Percentiles rank a stretch among this genome's conserved stretches.
These are phyloP conservation scores for Pterostichus madidus DNA, from an alignment of 2,888 invertebrate genomes.

Conservation along the genomic window DNA sequence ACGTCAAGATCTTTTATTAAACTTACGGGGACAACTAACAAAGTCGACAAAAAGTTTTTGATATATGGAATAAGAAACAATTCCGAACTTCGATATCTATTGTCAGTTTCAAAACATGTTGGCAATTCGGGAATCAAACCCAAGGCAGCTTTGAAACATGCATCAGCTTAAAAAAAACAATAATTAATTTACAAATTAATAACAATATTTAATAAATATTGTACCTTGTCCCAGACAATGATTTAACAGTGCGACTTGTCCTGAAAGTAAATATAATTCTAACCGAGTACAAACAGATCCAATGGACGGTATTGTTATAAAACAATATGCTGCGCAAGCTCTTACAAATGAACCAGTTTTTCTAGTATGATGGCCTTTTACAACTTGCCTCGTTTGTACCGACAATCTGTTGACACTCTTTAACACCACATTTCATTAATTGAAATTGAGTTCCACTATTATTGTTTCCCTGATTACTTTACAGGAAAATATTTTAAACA, in stretches of 20 bases:
- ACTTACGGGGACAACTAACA: slow-evolving; percentile 89
- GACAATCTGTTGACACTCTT: slow-evolving; percentile 91
- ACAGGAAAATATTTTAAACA: too few species aligned
- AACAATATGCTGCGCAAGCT: slow-evolving; percentile 97
- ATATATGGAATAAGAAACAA: slow-evolving; percentile 85
- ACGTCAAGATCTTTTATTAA: slow-evolving; percentile 22
- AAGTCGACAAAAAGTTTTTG: slow-evolving; percentile 89
- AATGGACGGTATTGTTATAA: slow-evolving; percentile 98
- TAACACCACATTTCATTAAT: slow-evolving; percentile 70
- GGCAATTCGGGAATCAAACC: slow-evolving; percentile 89
- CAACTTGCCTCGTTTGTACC: slow-evolving; percentile 83
- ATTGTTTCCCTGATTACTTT: too few species aligned
- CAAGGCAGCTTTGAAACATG: slow-evolving; percentile 94
- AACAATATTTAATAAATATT: slow-evolving; percentile 2
- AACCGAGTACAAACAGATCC: slow-evolving; percentile 88
- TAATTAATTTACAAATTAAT: slow-evolving; percentile 1
- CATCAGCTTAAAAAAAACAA: slow-evolving; percentile 85
- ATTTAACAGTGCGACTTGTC: slow-evolving; percentile 93
- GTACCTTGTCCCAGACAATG: slow-evolving; percentile 94
- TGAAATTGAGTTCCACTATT: slow-evolving; percentile 11
- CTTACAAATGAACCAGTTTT: slow-evolving; percentile 92
- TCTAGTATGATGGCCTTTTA: slow-evolving; percentile 87
- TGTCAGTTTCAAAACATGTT: slow-evolving; percentile 84
- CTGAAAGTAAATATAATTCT: slow-evolving; percentile 91
- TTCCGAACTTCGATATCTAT: slow-evolving; percentile 86